These are phyloP conservation scores for Brevimyrus niger DNA, from an alignment of 2,113 vertebrate genomes.

Conservation along the genomic window DNA sequence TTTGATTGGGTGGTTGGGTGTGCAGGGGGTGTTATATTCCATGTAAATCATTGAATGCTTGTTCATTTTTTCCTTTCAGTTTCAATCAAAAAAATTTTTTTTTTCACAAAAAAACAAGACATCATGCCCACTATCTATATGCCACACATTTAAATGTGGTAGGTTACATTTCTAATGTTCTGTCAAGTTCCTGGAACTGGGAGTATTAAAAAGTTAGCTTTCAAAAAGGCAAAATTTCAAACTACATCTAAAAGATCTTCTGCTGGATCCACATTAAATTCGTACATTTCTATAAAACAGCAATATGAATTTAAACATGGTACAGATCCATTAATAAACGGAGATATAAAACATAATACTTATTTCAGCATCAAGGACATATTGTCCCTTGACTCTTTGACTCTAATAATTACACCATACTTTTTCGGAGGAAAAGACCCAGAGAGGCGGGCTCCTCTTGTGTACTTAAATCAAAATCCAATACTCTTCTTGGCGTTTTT, in stretches of 20 bases:
- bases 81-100: neutral
- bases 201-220: neutral
- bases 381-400: slow-evolving; percentile 7
- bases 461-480: slow-evolving; percentile 60
- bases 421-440: neutral
- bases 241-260: neutral
- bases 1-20: neutral
- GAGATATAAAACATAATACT: neutral
- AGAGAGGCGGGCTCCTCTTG: slow-evolving; percentile 36
- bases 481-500: slow-evolving; percentile 35
- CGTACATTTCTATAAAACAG: neutral
- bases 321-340: neutral
- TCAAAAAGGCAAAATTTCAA: neutral
- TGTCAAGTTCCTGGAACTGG: neutral
- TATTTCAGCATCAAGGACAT: neutral
- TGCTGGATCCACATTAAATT: neutral
- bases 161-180: neutral
- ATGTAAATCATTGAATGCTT: neutral
- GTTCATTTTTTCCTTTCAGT: neutral
- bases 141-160: neutral
- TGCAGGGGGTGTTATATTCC: neutral
- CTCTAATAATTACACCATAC: neutral
- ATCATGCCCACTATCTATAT: neutral
- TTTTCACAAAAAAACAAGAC: neutral
- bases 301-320: neutral